These are phyloP conservation scores for Nesogale talazaci DNA, from an alignment of 2,113 vertebrate genomes.

Conservation along the genomic window DNA sequence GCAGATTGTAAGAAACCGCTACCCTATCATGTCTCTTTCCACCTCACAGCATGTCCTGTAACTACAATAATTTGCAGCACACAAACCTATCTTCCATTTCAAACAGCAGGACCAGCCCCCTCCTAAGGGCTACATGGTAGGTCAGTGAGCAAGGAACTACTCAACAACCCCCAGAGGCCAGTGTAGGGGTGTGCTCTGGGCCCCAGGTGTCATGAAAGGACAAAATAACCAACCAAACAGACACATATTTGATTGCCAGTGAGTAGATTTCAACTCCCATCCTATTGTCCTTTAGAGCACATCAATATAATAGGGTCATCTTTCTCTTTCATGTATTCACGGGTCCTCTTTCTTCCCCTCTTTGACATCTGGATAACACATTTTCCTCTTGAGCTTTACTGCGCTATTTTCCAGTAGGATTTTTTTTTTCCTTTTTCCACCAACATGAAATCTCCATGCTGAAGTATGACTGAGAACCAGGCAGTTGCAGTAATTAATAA, in stretches of 20 bases:
- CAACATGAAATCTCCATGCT: conserved; percentile 73
- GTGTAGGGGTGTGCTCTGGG: neutral
- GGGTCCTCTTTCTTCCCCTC: neutral
- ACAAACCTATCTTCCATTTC: neutral
- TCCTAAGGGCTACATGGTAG: neutral
- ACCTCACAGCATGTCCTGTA: neutral
- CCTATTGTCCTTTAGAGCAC: neutral
- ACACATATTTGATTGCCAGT: neutral
- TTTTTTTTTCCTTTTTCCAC: conserved; percentile 63
- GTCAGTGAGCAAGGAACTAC: no score
- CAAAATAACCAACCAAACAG: neutral
- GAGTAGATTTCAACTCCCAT: neutral
- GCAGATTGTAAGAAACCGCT: neutral
- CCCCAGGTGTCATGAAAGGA: neutral
- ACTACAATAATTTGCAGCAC: neutral
- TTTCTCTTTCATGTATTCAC: neutral
- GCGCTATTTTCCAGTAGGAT: conserved; percentile 53
- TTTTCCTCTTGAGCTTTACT: conserved; percentile 66
- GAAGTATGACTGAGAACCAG: conserved; percentile 81
- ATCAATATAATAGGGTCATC: neutral
- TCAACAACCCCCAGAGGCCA: neutral
- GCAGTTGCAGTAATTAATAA: conserved; percentile 83
- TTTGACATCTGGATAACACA: conserved; percentile 48
- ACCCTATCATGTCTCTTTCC: neutral
- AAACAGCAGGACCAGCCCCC: no score